Evolutionary conservation across 2,113 vertebrate genomes (phyloP).

Genomic region (Nettapus auritus): DNA sequence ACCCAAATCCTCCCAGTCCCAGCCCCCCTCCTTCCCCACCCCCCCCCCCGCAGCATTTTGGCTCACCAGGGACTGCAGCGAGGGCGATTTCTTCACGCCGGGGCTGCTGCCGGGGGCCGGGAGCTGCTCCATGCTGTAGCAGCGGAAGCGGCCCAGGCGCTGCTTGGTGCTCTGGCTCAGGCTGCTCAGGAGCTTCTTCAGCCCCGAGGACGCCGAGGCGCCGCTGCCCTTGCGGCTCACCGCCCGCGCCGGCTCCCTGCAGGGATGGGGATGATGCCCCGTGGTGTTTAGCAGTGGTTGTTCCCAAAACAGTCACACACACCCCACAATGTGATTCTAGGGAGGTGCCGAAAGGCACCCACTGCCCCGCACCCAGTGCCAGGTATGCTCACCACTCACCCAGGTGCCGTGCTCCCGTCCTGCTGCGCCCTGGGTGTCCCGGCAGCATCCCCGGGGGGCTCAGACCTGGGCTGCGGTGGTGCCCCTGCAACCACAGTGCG

Average conservation of each 20-base stretch:
- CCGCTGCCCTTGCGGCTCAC: constrained; percentile 44
- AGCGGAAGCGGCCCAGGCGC: constrained; percentile 79
- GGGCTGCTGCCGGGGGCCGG: background rate
- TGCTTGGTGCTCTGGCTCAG: constrained; percentile 86
- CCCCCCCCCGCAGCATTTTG: accelerated
- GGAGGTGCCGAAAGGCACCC: background rate
- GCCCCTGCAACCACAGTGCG: background rate
- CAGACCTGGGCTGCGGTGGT: background rate
- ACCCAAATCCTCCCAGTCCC: background rate
- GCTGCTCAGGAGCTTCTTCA: constrained; percentile 84
- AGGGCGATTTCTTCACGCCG: constrained; percentile 85
- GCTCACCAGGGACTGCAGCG: constrained; percentile 90
- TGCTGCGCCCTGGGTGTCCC: accelerated
- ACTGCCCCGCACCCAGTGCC: too few species aligned
- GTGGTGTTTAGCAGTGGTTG: too few species aligned
- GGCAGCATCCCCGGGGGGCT: background rate
- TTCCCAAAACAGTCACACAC: background rate
- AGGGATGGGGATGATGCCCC: accelerated
- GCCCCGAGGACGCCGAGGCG: constrained; percentile 32
- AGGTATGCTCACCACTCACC: background rate
- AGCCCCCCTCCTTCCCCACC: background rate
- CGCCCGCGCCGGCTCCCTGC: background rate
- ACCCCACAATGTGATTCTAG: accelerated
- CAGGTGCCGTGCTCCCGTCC: accelerated
- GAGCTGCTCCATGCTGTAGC: constrained; percentile 86